These are phyloP conservation scores for Apostichopus japonicus DNA, from an alignment of 35 echinoderm and acorn worm genomes.

Conservation along the genomic window DNA sequence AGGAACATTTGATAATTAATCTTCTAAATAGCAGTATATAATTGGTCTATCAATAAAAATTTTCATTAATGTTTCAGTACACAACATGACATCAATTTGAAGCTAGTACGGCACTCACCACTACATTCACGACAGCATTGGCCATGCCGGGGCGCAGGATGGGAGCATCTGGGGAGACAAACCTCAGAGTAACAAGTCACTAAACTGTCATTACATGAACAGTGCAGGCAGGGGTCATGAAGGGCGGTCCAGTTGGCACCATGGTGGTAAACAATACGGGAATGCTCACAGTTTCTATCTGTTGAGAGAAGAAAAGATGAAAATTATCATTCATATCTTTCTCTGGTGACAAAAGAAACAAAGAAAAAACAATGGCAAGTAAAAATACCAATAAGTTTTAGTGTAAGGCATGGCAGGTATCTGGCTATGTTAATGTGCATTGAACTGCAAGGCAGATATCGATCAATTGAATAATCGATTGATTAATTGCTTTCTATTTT, in stretches of 20 bases:
- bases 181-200: conserved; percentile 62
- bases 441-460: too few relatives aligned
- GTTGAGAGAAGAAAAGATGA: background rate
- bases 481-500: too few relatives aligned
- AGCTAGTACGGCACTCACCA: background rate
- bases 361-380: too few relatives aligned
- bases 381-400: too few relatives aligned
- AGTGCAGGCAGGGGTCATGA: conserved; percentile 75
- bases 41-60: background rate
- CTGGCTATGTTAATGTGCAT: too few relatives aligned
- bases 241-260: conserved; percentile 79
- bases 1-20: background rate
- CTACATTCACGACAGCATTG: conserved; percentile 79
- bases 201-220: conserved; percentile 70
- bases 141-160: conserved; percentile 68
- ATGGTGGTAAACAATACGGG: conserved; percentile 68
- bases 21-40: background rate
- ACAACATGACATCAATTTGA: too few relatives aligned
- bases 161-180: conserved; percentile 65
- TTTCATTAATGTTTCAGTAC: background rate
- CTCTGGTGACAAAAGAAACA: too few relatives aligned
- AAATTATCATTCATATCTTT: too few relatives aligned
- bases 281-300: conserved; percentile 58
- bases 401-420: too few relatives aligned
- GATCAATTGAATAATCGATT: too few relatives aligned